Base-by-base conservation (phyloP, 1,140 invertebrate genomes). In the Ceratoteleas bidentatus region DNA sequence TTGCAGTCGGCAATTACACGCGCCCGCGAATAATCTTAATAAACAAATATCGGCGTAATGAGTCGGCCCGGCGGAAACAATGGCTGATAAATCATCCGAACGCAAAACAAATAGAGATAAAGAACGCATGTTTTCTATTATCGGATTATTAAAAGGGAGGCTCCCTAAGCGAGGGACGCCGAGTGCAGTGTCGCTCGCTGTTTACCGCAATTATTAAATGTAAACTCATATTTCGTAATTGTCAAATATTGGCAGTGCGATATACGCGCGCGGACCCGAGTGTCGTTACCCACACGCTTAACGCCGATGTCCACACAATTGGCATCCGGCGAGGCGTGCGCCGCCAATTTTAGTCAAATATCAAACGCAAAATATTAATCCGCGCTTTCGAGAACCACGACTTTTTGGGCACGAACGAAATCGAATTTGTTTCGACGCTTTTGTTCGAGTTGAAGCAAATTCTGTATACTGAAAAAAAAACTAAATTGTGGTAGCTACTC, bases 161-260 rank as follows among this genome's bases (percentile, higher is more conserved):
- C 50, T 45, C 34, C 66, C 64, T 53, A 62, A 69, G 58, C 68
- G 66, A 65, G 70, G 57, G 54, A 65, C 56, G 57, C 53, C 58
- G 75, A 68, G 64, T 64, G 53, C 62, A 57, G 82, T 87, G 82
- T 84, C 81, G 85, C 73, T 86, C 86, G 84, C 84, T 90, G 85
- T 90, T 90, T 90, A 88, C 88, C 88, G 85, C 88, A 89, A 90
- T 90, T 90, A 90, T 90, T 89, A 88, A 90, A 90, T 89, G 88
- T 89, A 88, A 88, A 88, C 87, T 89, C 87, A 88, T 88, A 88
- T 89, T 88, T 89, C 85, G 85, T 88, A 89, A 89, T 88, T 89
- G 87, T 85, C 87, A 88, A 89, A 89, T 88, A 89, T 88, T 88
- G 87, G 84, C 76, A 84, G 86, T 87, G 77, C 86, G 75, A 86